These are phyloP conservation scores for Protaetia brevitarsis DNA, from an alignment of 1,140 invertebrate species.

Conservation along the genomic window DNA sequence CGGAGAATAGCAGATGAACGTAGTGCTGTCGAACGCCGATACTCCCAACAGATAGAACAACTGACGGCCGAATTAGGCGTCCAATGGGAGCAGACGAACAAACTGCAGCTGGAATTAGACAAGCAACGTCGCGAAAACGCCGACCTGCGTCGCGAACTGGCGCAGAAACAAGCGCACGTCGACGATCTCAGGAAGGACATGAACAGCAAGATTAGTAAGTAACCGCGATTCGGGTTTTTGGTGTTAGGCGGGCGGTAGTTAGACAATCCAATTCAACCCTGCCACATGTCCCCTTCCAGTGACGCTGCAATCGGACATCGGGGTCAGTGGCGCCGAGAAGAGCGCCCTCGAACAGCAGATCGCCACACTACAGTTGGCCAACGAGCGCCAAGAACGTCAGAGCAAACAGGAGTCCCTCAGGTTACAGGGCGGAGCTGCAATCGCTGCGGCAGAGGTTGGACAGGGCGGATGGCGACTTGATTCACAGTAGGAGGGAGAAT, in stretches of 20 bases:
- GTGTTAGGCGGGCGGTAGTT: neutral
- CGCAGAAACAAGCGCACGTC: constrained; percentile 66
- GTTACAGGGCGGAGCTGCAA: constrained; percentile 70
- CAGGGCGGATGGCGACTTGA: constrained; percentile 70
- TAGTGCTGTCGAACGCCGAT: constrained; percentile 67
- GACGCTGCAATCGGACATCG: constrained; percentile 70
- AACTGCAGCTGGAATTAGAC: constrained; percentile 72
- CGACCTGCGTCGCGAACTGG: constrained; percentile 69
- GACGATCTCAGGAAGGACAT: constrained; percentile 77
- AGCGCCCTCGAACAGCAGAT: constrained; percentile 74
- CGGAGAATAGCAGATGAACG: constrained; percentile 65
- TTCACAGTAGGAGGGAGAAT: constrained; percentile 73
- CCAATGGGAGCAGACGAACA: constrained; percentile 75
- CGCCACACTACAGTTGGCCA: constrained; percentile 56
- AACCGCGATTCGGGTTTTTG: neutral
- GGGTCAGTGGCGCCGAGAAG: constrained; percentile 68
- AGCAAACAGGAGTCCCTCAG: constrained; percentile 70
- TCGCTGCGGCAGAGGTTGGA: constrained; percentile 73
- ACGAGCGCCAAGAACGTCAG: constrained; percentile 68
- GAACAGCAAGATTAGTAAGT: constrained; percentile 67
- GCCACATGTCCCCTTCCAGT: constrained; percentile 47
- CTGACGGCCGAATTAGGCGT: constrained; percentile 71
- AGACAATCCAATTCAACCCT: neutral
- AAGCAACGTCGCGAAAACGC: constrained; percentile 70
- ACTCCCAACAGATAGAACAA: constrained; percentile 71